Base-by-base conservation (phyloP, 1,140 invertebrate species). In the Laupala kohalensis region DNA sequence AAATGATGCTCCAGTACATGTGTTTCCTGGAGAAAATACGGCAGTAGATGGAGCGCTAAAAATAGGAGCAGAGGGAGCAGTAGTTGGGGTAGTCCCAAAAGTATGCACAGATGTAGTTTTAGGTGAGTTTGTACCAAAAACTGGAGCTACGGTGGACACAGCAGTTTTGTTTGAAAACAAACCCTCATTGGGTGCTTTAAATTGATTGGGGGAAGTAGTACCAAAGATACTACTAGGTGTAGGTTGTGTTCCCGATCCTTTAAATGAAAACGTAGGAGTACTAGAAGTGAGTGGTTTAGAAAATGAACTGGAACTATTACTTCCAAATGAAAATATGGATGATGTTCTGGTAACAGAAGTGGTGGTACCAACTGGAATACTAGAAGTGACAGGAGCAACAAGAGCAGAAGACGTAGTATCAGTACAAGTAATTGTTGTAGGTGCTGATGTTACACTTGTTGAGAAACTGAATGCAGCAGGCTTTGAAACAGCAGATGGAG, bases 31-130 rank as follows among this genome's bases (percentile, higher is more conserved):
- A 6, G 25, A 53, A 63, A 71, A 27, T 26, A 37, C 25, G 12
- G 69, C 6, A 4, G 69, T 28, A 15, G 69, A 6, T 2, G 37
- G 24, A 24, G 12, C n/a, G 2, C 15, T 53, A 6, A 25, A 4
- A 15, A 28, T 26, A 24, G 64, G 4, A 19, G 68, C 26, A 19
- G 74, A 63, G 27, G 74, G 37, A 62, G 67, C 70, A 30, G 69
- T 37, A 63, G 73, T 63, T 62, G 77, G 77, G 37, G 74, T 68
- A 2, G 53, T 25, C 9, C 71, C 74, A 25, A 72, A 70, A 27
- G 37, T 6, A 69, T 69, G 27, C 25, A 73, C 53, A 6, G 71
- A 5, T 53, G 23, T 73, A 25, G 69, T 24, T 62, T 30, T 29
- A 25, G 71, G 73, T 26, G 76, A 65, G 19, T 26, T 74, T 26